A percentile compares a stretch with the other conserved stretches of the same genome.
phyloP scores from a whole-genome alignment of 2,113 vertebrate genomes.

The Pyxicephalus adspersus region DNA sequence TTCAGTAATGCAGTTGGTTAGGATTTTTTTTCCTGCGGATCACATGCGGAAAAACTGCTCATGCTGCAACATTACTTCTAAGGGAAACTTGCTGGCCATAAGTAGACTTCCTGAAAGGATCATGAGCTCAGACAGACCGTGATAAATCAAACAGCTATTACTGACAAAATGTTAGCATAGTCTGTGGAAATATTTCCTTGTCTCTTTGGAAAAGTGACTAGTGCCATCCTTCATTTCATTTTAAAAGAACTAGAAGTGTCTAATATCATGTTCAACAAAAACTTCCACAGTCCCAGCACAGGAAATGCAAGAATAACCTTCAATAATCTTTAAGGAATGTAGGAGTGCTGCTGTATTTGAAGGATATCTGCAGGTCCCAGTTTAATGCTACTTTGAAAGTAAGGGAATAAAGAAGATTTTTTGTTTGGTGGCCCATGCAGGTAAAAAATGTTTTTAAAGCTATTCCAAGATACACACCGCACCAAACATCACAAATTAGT shows the following conservation, averaged over 20 bases:
- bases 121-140: slow-evolving; percentile 34
- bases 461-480: too few species aligned
- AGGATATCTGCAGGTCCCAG: background rate
- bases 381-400: too few species aligned
- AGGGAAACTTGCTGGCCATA: slow-evolving; percentile 26
- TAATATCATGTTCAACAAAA: slow-evolving; percentile 36
- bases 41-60: slow-evolving; percentile 19
- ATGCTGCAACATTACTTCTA: background rate
- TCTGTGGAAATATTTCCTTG: slow-evolving; percentile 45
- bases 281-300: slow-evolving; percentile 22
- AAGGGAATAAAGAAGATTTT: too few species aligned
- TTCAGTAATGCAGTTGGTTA: slow-evolving; percentile 6
- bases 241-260: slow-evolving; percentile 34
- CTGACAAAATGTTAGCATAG: slow-evolving; percentile 52
- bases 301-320: slow-evolving; percentile 36
- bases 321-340: slow-evolving; percentile 27
- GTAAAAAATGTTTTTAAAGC: too few species aligned
- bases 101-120: slow-evolving; percentile 27
- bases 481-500: too few species aligned
- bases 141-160: slow-evolving; percentile 50
- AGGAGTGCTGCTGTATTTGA: background rate
- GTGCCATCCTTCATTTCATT: slow-evolving; percentile 47
- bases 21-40: background rate
- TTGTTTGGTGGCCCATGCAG: too few species aligned
- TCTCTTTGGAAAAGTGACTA: slow-evolving; percentile 41